Conservation (phyloP, 2,113 vertebrate species). For the Rhinopomastus cyanomelas region DNA sequence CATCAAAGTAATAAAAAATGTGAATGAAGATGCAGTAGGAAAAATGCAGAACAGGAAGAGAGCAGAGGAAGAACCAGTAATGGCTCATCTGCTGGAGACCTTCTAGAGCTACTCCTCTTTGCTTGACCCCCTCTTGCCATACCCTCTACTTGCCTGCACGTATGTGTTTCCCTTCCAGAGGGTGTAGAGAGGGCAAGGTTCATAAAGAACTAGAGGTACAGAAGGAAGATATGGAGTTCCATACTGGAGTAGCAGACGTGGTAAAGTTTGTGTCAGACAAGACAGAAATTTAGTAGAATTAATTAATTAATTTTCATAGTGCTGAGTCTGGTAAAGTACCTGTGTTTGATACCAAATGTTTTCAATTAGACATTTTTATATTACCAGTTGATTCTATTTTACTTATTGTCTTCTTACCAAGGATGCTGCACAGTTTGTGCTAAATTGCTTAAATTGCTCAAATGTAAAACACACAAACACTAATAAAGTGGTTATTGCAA, state of each 20-base stretch:
- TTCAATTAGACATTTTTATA: not conserved
- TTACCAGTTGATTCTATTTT: not conserved
- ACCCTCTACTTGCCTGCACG: not conserved
- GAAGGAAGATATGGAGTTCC: not conserved
- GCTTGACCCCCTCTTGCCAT: not conserved
- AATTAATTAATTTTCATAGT: not conserved
- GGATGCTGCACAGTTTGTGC: not conserved
- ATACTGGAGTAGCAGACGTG: not conserved
- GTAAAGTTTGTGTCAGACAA: not conserved
- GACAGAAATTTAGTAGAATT: not conserved
- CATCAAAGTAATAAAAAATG: not conserved
- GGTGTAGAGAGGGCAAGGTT: not conserved
- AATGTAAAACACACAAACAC: not conserved
- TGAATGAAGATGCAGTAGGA: not conserved
- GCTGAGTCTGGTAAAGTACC: not conserved
- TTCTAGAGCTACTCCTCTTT: not conserved
- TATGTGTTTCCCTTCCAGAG: not conserved
- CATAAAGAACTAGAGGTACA: not conserved
- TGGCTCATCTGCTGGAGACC: not conserved
- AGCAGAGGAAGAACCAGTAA: accelerated
- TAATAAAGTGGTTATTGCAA: not conserved
- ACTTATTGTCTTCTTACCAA: not conserved
- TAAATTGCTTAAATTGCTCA: not conserved
- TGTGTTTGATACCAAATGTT: not conserved
- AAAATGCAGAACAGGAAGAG: not conserved